phyloP scores from a whole-genome alignment of 2,888 invertebrate species.

The Tipula helvola region DNA sequence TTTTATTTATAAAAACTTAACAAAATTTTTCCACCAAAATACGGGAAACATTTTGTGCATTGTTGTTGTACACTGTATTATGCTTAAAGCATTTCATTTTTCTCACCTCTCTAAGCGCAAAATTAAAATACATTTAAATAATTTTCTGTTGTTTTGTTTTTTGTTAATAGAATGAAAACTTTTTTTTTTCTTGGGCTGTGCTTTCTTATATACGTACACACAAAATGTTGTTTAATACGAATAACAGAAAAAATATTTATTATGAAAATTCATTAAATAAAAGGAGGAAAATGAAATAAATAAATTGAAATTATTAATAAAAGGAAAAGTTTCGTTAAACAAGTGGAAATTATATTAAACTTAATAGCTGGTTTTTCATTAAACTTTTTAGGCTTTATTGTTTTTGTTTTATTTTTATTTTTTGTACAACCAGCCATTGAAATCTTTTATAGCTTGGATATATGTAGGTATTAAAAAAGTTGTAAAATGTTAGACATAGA shows the following conservation, averaged over 20 bases:
- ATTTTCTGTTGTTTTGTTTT: background rate
- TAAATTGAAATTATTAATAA: background rate
- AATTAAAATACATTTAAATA: background rate
- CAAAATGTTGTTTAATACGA: background rate
- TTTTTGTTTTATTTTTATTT: background rate
- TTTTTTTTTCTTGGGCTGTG: background rate
- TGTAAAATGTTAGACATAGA: too few relatives aligned
- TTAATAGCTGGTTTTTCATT: background rate
- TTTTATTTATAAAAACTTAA: background rate
- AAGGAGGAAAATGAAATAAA: background rate
- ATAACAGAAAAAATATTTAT: background rate
- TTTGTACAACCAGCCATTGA: background rate
- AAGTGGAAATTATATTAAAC: background rate
- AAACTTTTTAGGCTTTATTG: background rate
- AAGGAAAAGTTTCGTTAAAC: background rate
- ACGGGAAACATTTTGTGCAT: background rate
- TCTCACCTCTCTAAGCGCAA: background rate
- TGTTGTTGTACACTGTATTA: background rate
- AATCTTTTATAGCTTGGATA: too few relatives aligned
- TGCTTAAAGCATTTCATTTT: background rate
- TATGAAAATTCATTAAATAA: background rate
- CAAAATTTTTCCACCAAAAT: background rate
- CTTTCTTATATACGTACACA: background rate
- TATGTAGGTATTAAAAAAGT: too few relatives aligned
- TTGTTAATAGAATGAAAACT: background rate